These are phyloP conservation scores for Pluvialis apricaria DNA, from an alignment of 2,113 vertebrate species.

Conservation along the genomic window DNA sequence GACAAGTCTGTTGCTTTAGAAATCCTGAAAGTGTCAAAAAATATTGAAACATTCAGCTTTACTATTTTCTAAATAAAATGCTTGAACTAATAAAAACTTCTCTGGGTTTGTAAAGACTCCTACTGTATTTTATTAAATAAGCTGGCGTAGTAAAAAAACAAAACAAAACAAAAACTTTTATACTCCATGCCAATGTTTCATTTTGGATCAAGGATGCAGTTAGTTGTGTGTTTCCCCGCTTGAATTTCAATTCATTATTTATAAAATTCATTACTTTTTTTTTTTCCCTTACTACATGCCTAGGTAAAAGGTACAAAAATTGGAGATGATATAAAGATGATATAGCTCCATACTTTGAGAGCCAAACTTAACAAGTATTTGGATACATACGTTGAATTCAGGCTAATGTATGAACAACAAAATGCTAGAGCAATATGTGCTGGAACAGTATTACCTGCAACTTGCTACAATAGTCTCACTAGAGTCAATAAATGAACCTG, in stretches of 20 bases:
- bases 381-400: background rate
- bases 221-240: background rate
- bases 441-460: background rate
- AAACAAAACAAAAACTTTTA: background rate
- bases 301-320: background rate
- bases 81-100: background rate
- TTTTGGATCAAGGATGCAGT: background rate
- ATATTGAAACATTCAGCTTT: background rate
- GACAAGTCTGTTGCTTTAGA: background rate
- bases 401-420: background rate
- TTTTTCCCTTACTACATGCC: background rate
- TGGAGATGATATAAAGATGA: accelerated
- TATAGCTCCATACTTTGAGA: background rate
- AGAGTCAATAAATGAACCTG: background rate
- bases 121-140: background rate
- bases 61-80: background rate
- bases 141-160: background rate
- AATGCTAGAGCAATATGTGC: background rate
- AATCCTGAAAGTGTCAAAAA: background rate
- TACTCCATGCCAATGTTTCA: background rate
- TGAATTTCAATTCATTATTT: background rate
- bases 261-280: background rate
- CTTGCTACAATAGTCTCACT: background rate
- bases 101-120: background rate
- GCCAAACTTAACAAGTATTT: background rate